These are phyloP conservation scores for Dascyllus trimaculatus DNA, from an alignment of 2,113 vertebrate species.

Conservation along the genomic window DNA sequence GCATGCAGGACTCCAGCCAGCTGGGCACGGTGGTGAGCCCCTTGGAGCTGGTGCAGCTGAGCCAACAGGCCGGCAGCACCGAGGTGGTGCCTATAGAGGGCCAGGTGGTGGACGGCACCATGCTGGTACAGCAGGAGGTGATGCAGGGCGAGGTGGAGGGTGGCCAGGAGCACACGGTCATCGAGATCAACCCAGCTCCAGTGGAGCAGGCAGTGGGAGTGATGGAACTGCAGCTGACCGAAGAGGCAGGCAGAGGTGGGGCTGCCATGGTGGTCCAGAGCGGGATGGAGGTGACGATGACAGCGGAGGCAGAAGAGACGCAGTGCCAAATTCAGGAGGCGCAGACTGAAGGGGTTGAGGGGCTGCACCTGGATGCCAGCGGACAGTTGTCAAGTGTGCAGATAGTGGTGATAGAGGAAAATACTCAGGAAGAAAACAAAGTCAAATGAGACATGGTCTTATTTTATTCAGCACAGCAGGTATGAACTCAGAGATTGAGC, in stretches of 20 bases:
- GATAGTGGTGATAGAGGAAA: slow-evolving; percentile 86
- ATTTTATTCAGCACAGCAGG: slow-evolving; percentile 35
- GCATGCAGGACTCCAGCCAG: slow-evolving; percentile 88
- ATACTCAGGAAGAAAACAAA: slow-evolving; percentile 68
- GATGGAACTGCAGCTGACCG: slow-evolving; percentile 84
- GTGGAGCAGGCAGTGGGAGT: slow-evolving; percentile 74
- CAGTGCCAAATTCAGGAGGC: slow-evolving; percentile 70
- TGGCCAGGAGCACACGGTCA: slow-evolving; percentile 84
- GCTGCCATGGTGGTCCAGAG: slow-evolving; percentile 86
- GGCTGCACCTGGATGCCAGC: slow-evolving; percentile 85
- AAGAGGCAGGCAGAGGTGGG: slow-evolving; percentile 66
- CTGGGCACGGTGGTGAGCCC: slow-evolving; percentile 90
- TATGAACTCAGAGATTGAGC: slow-evolving; percentile 33
- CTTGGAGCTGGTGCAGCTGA: slow-evolving; percentile 92
- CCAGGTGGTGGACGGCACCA: slow-evolving; percentile 70
- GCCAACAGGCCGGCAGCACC: slow-evolving; percentile 83
- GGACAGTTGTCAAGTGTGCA: slow-evolving; percentile 79
- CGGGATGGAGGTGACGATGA: slow-evolving; percentile 86
- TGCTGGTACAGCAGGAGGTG: slow-evolving; percentile 76
- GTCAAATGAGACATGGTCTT: slow-evolving; percentile 65
- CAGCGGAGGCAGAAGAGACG: slow-evolving; percentile 49
- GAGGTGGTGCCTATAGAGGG: slow-evolving; percentile 69
- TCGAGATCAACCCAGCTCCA: slow-evolving; percentile 91
- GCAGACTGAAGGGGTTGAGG: slow-evolving; percentile 87
- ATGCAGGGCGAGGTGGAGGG: slow-evolving; percentile 60